Base-by-base conservation (phyloP, 2,888 invertebrate genomes). In the Hylaea fasciaria region DNA sequence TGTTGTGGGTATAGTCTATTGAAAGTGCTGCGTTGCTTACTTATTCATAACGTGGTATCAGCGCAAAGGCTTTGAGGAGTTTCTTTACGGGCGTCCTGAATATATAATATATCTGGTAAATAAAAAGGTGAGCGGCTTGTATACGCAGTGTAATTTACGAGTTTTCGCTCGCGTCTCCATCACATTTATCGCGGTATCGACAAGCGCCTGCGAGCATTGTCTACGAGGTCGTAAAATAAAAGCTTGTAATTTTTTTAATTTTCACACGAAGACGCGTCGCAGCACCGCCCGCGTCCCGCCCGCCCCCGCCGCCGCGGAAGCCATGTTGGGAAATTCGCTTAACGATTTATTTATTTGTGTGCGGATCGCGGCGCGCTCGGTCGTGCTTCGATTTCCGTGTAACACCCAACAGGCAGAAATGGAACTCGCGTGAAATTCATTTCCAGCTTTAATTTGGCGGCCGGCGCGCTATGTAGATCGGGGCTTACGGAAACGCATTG, bases 261-360 rank as follows among this genome's bases (percentile, higher is more conserved):
- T 87, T 83, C 83, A 80, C 81, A 79, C 80, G 80, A 84, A 83
- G 82, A 83, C 82, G 79, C 82, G 82, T 83, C 82, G 79, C 82
- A 81, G 73, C 78, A 62, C 66, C 70, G 62, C 62, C 66, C 72
- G 68, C 74, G 77, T 76, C 73, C 75, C 78, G 68, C 77, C 75
- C 70, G 66, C 81, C 75, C 75, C 78, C 81, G 78, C 80, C 78
- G 73, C 75, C 80, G 79, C 77, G 86, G 88, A 83, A 85, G 89
- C 89, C 88, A 88, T 89, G 84, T 88, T 89, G 86, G 87, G 81
- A 87, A 89, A 88, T 83, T 86, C 83, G 80, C 83, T 83, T 82
- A 83, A 85, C 86, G 84, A 87, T 88, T 86, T 88, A 86, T 87
- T 86, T 88, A 86, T 87, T 87, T 85, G 82, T 86, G 82, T 81